Conservation (phyloP, 2,797 vertebrate species). For the Capromys pilorides region DNA sequence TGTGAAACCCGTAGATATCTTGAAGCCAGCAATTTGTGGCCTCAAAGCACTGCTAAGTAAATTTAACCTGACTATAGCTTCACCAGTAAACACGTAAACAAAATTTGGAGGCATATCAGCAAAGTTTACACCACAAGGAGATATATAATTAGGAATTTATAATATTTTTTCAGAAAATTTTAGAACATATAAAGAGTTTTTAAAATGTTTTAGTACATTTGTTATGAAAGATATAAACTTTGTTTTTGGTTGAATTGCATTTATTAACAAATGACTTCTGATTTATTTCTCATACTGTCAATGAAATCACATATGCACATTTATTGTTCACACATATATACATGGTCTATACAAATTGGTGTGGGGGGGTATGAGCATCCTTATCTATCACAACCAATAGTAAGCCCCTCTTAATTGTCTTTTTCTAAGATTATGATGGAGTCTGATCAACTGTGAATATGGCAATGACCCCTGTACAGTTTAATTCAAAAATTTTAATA, state of each 20-base stretch:
- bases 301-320: not conserved
- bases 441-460: not conserved
- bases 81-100: not conserved
- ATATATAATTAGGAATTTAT: not conserved
- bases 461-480: not conserved
- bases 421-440: not conserved
- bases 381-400: not conserved
- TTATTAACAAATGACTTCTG: not conserved
- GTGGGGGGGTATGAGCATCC: not conserved
- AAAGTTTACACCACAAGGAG: not conserved
- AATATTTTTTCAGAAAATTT: not conserved
- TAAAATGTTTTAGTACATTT: not conserved
- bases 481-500: slow-evolving; percentile 24
- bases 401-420: not conserved
- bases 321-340: not conserved
- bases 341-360: not conserved
- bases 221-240: not conserved
- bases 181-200: not conserved
- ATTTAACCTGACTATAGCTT: not conserved
- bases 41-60: not conserved
- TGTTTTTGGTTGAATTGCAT: not conserved
- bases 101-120: not conserved
- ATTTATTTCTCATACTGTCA: not conserved
- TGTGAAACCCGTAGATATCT: not conserved
- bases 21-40: not conserved